Conservation (phyloP, 2,797 vertebrate species). For the Etheostoma perlongum region DNA sequence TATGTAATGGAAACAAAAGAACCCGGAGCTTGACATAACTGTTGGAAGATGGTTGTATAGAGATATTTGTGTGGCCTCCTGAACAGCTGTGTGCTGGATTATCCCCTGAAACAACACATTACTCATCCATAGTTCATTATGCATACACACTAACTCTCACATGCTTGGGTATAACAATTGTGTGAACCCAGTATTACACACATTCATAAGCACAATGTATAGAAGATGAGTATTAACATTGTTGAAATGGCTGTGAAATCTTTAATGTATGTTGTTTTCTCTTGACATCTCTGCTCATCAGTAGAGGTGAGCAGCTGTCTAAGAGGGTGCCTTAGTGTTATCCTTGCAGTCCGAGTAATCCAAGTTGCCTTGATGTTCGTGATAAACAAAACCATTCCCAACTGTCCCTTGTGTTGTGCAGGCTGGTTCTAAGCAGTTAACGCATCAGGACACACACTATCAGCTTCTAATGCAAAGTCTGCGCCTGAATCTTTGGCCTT, state of each 20-base stretch:
- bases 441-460: constrained; percentile 23
- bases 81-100: constrained; percentile 25
- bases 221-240: constrained; percentile 56
- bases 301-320: constrained; percentile 44
- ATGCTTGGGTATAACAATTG: constrained; percentile 6
- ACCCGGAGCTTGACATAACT: constrained; percentile 22
- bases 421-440: constrained; percentile 6
- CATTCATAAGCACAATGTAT: constrained; percentile 59
- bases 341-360: constrained; percentile 61
- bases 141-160: background rate
- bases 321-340: constrained; percentile 81
- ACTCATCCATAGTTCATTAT: constrained; percentile 6
- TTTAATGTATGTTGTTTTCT: constrained; percentile 19
- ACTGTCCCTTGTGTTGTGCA: constrained; percentile 22
- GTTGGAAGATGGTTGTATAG: constrained; percentile 31
- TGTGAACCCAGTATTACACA: constrained; percentile 36
- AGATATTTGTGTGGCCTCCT: constrained; percentile 26
- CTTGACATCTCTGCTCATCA: constrained; percentile 49
- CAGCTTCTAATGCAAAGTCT: constrained; percentile 26
- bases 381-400: constrained; percentile 34
- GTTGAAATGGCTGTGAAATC: constrained; percentile 34
- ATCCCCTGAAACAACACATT: constrained; percentile 16
- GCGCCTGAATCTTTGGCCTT: constrained; percentile 42
- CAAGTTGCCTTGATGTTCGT: constrained; percentile 79
- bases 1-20: constrained; percentile 14